Evolutionary conservation across 1,140 invertebrate genomes (phyloP).

Genomic region (Parapsyche elsis): DNA sequence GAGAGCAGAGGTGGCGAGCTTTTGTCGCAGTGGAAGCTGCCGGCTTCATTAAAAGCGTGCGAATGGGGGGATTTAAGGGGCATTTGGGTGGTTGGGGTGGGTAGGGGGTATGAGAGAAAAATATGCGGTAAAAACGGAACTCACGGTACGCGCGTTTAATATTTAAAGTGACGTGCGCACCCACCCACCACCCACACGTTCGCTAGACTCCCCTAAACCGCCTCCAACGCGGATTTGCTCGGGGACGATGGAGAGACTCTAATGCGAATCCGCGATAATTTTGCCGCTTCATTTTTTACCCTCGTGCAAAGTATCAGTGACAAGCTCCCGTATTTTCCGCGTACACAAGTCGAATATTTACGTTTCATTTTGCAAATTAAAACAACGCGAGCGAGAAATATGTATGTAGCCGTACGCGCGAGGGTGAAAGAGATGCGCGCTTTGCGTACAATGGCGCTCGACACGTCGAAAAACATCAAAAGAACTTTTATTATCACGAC

Average conservation of each 20-base stretch:
- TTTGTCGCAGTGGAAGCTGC: slow-evolving; percentile 28
- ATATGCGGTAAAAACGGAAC: slow-evolving; percentile 32
- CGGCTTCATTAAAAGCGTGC: slow-evolving; percentile 36
- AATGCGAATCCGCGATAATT: slow-evolving; percentile 28
- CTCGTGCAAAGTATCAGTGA: neutral
- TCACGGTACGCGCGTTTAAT: slow-evolving; percentile 15
- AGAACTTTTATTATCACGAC: no score
- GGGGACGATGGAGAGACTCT: neutral
- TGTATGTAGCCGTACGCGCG: neutral
- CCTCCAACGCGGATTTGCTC: neutral
- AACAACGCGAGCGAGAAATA: neutral
- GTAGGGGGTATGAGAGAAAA: slow-evolving; percentile 3
- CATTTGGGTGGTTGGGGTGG: neutral
- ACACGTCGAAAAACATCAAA: no score
- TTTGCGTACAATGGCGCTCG: no score
- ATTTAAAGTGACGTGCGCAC: slow-evolving; percentile 29
- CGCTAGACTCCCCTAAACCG: neutral
- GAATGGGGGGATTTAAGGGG: neutral
- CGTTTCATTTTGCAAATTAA: neutral
- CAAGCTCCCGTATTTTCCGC: neutral
- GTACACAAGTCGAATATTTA: neutral
- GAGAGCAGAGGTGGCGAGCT: slow-evolving; percentile 2
- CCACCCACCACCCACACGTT: neutral
- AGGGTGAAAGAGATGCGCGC: neutral
- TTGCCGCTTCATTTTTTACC: slow-evolving; percentile 23